Evolutionary conservation across 2,113 vertebrate species (phyloP), one percentile per base, ranked within the genome.

Genomic region (Ploceus nigricollis): DNA sequence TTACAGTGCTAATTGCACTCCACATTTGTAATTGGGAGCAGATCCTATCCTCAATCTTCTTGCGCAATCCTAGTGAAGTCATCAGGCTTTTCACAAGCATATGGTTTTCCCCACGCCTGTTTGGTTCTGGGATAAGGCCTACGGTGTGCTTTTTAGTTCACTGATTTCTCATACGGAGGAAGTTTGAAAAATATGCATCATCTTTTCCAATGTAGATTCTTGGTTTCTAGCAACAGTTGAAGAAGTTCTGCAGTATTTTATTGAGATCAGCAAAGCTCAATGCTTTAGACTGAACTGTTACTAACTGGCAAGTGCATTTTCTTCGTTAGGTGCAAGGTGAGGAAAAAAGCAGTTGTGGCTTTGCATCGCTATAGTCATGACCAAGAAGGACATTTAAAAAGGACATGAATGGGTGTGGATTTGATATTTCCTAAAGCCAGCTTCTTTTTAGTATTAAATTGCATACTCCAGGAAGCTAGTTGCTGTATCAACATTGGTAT

Each of bases 401-500:
- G 35, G 14, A 13, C 61, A 22, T 69, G 86, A 93, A 87, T 75
- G 69, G 80, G 47, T 79, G 80, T 94, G 89, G 72, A 89, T 93
- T 87, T 89, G 69, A 15, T 85, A 92, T 81, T 96, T 95, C 69
- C 73, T 83, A 60, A 51, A 94, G 45, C 79, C 65, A 84, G 72
- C 65, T 94, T 78, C 79, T 87, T 90, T 86, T 94, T 60, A 65
- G 53, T 78, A 79, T 92, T 81, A 92, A 97, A 82, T 82, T 76
- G 69, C 88, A 61, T 91, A 50, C 48, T 78, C 51, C 4, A 11
- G 79, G 85, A 95, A 92, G 64, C 82, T 84, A 87, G 72, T 89
- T 96, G 93, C 92, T 95, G 90, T 93, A 89, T 95, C 85, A 89
- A 91, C 90, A 90, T 71, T 79, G 79, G 64, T 92, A 73, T 96